Percentiles rank a stretch among this genome's conserved stretches.
phyloP scores from a whole-genome alignment of 2,113 vertebrate genomes.

The Mellivora capensis region DNA sequence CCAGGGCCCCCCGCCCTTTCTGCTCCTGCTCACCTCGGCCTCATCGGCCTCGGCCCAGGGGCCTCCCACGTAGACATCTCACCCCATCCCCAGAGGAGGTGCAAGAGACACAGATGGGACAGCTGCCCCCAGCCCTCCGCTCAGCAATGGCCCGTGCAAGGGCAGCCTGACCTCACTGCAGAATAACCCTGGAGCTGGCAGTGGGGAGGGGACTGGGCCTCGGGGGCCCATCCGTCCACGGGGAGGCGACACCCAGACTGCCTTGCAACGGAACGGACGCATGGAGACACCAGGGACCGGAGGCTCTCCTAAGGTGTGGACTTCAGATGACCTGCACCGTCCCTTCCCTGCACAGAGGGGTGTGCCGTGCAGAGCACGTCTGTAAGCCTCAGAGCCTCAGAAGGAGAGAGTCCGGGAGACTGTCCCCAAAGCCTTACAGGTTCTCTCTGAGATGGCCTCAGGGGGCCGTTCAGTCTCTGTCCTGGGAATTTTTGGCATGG shows the following conservation, averaged over 20 bases:
- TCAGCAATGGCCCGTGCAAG: not conserved
- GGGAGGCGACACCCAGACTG: not conserved
- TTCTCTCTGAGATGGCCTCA: not conserved
- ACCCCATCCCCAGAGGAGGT: not conserved
- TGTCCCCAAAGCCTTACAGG: not conserved
- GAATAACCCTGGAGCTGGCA: too few relatives aligned
- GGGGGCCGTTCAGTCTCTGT: not conserved
- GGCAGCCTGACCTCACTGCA: too few relatives aligned
- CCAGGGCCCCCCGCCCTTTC: not conserved
- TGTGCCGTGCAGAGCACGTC: accelerated
- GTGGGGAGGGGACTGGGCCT: not conserved
- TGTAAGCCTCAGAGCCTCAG: not conserved
- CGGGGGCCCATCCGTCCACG: not conserved
- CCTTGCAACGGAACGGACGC: accelerated
- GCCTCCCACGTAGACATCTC: too few relatives aligned
- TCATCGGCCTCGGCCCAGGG: not conserved
- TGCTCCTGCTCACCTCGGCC: not conserved
- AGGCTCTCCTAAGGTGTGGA: not conserved
- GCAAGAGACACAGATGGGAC: accelerated
- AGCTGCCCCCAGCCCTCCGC: too few relatives aligned
- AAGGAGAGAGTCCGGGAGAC: not conserved
- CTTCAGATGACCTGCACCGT: accelerated
- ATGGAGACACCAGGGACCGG: too few relatives aligned
- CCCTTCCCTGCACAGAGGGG: not conserved
- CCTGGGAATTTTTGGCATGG: not conserved